A percentile compares a stretch with the other conserved stretches of the same genome.
Conservation (phyloP, 2,113 vertebrate genomes). For the Vulpes vulpes region DNA sequence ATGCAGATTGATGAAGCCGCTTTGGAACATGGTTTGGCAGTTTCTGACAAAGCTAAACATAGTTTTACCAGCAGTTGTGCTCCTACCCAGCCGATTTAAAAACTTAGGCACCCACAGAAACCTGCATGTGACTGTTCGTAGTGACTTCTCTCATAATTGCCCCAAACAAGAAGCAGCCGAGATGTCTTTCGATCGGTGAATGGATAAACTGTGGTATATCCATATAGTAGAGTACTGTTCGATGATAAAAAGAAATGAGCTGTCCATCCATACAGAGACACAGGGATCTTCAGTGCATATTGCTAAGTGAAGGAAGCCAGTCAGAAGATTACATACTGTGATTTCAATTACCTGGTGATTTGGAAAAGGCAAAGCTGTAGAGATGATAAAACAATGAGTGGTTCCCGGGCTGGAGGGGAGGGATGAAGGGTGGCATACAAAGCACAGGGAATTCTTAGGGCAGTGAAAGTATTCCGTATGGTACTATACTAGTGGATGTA, state of each 20-base stretch:
- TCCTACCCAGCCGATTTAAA: neutral
- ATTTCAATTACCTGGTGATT: neutral
- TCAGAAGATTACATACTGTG: neutral
- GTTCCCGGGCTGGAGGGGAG: neutral
- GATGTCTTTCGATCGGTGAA: neutral
- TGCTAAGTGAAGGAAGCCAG: neutral
- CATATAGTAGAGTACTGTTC: neutral
- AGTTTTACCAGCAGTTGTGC: neutral
- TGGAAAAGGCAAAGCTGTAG: neutral
- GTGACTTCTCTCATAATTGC: neutral
- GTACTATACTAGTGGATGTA: neutral
- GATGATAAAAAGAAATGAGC: neutral
- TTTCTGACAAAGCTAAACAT: conserved; percentile 1
- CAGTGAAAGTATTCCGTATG: neutral
- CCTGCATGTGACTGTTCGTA: neutral
- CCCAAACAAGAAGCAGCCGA: neutral
- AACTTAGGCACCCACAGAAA: neutral
- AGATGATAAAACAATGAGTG: neutral
- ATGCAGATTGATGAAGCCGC: neutral
- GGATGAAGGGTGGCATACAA: neutral
- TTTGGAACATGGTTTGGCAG: neutral
- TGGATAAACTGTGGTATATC: neutral
- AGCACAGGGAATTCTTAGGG: neutral
- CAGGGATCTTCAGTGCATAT: neutral
- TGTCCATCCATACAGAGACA: neutral